phyloP scores from a whole-genome alignment of 92 coral and sea anemone species.

The Actinernus sp. region DNA sequence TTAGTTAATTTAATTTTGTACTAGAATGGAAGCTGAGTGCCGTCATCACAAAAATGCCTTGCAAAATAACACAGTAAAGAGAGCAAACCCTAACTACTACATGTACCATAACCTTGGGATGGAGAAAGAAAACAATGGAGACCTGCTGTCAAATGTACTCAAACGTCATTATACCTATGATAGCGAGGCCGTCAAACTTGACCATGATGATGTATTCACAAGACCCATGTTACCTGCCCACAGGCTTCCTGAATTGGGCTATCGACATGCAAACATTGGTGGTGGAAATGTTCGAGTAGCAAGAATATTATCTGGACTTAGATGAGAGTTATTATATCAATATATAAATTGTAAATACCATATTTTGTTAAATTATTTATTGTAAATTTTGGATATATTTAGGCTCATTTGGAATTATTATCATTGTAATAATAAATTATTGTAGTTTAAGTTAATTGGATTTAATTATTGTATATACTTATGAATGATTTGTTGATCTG shows the following conservation, averaged over 20 bases:
- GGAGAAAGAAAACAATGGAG: constrained; percentile 69
- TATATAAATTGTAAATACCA: too few species aligned
- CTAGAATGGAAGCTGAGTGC: constrained; percentile 29
- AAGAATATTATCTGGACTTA: constrained; percentile 65
- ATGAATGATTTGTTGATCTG: too few species aligned
- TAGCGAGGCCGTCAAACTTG: constrained; percentile 4
- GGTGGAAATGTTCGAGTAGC: constrained; percentile 63
- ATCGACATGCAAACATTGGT: constrained; percentile 66
- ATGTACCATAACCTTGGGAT: constrained; percentile 36
- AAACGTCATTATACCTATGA: constrained; percentile 26
- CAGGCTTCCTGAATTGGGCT: constrained; percentile 67
- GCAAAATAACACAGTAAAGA: constrained; percentile 17
- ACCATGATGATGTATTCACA: constrained; percentile 25
- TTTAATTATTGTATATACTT: too few species aligned
- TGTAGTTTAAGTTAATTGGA: too few species aligned
- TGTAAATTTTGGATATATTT: too few species aligned
- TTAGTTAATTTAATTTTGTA: neutral
- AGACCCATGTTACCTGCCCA: constrained; percentile 31
- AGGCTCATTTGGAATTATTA: too few species aligned
- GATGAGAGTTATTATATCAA: constrained; percentile 31
- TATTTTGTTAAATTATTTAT: too few species aligned
- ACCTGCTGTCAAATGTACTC: neutral
- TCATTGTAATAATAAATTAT: too few species aligned
- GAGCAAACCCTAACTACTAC: constrained; percentile 6
- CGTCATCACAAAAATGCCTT: constrained; percentile 14